A percentile compares a stretch with the other conserved stretches of the same genome.
phyloP scores from a whole-genome alignment of 2,888 invertebrate genomes.

The Caenorhabditis plicata region DNA sequence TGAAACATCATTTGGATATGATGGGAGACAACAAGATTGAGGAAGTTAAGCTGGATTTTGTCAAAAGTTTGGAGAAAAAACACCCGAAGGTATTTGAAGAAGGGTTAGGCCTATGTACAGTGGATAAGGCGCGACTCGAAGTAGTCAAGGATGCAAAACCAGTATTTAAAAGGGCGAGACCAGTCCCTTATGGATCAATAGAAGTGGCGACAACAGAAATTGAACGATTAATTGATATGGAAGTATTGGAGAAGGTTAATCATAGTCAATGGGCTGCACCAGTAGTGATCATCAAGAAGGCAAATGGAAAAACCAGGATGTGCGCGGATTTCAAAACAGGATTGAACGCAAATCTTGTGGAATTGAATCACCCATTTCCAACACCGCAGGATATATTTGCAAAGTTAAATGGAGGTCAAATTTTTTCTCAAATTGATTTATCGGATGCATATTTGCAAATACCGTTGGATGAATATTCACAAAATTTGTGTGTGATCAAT shows the following conservation, averaged over 20 bases:
- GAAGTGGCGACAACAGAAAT: slow-evolving; percentile 13
- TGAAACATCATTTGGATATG: neutral
- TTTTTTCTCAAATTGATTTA: slow-evolving; percentile 43
- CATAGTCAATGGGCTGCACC: slow-evolving; percentile 46
- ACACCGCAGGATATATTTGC: slow-evolving; percentile 37
- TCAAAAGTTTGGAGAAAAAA: neutral
- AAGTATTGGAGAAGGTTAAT: slow-evolving; percentile 25
- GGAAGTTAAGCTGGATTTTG: neutral
- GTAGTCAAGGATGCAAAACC: neutral
- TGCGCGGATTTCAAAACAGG: slow-evolving; percentile 50
- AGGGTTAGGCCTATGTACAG: neutral
- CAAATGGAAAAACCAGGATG: slow-evolving; percentile 37
- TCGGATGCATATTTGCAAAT: slow-evolving; percentile 49
- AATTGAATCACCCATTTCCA: slow-evolving; percentile 41
- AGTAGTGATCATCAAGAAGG: slow-evolving; percentile 38
- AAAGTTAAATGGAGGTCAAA: slow-evolving; percentile 30
- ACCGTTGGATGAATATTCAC: slow-evolving; percentile 28
- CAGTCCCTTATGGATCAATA: slow-evolving; percentile 17
- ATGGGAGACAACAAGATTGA: neutral
- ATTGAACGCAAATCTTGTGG: slow-evolving; percentile 35
- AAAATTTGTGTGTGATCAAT: slow-evolving; percentile 32
- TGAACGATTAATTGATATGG: slow-evolving; percentile 17
- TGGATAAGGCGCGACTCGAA: neutral
- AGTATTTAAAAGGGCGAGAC: neutral
- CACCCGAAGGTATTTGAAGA: neutral